These are phyloP conservation scores for Sarcophilus harrisii DNA, from an alignment of 2,797 vertebrate genomes.

Conservation along the genomic window DNA sequence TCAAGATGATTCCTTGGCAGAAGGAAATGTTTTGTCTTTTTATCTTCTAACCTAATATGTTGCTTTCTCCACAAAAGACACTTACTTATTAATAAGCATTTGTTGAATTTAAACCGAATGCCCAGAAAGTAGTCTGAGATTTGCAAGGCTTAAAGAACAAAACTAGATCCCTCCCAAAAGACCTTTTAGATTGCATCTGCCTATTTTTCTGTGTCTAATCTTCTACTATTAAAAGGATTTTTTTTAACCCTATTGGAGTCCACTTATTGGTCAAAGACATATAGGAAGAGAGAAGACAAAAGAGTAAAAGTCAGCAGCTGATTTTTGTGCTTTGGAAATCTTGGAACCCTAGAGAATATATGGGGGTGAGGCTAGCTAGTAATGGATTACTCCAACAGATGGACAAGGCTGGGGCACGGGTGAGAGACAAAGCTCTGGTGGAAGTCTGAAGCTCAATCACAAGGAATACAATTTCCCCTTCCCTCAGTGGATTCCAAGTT, in stretches of 20 bases:
- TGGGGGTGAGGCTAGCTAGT: not conserved
- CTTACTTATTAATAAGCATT: not conserved
- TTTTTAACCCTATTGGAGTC: not conserved
- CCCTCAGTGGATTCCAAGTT: conserved; percentile 51
- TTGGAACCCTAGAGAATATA: not conserved
- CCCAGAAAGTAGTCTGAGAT: not conserved
- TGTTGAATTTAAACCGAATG: not conserved
- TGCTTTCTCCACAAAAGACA: not conserved
- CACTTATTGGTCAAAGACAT: not conserved
- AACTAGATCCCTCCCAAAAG: not conserved
- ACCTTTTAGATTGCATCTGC: not conserved
- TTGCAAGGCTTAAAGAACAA: not conserved
- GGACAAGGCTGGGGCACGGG: not conserved
- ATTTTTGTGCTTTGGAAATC: not conserved
- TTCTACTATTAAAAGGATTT: not conserved
- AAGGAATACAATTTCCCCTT: not conserved
- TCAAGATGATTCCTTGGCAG: not conserved
- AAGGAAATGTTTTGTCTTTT: not conserved
- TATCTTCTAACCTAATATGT: not conserved
- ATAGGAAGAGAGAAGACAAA: not conserved
- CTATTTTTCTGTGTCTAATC: not conserved
- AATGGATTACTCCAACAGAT: not conserved
- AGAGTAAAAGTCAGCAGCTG: not conserved
- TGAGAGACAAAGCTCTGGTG: not conserved
- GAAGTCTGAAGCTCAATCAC: not conserved